These are phyloP conservation scores for Stenodera caucasica DNA, from an alignment of 2,888 invertebrate genomes.

Conservation along the genomic window DNA sequence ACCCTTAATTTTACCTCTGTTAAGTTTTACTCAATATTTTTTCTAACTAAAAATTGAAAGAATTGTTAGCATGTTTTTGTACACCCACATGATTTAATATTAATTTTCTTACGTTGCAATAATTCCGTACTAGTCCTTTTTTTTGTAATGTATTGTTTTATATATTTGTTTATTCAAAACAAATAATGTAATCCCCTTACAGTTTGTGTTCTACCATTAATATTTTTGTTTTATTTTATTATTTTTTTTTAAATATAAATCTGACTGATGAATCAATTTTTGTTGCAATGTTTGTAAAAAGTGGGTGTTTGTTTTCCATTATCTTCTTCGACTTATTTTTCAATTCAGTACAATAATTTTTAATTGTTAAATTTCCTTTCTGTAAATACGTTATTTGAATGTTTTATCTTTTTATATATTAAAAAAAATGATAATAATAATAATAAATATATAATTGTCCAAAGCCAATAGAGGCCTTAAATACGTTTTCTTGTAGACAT, in stretches of 20 bases:
- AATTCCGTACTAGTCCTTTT: constrained; percentile 32
- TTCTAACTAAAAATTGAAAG: constrained; percentile 27
- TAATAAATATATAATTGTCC: constrained; percentile 42
- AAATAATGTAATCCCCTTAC: constrained; percentile 20
- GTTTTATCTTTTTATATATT: constrained; percentile 35
- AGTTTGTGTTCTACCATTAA: constrained; percentile 7
- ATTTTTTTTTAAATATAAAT: constrained; percentile 11
- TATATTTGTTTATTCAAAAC: not conserved
- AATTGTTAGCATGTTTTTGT: constrained; percentile 37
- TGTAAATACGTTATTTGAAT: constrained; percentile 46
- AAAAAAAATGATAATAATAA: constrained; percentile 1
- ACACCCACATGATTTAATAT: constrained; percentile 30
- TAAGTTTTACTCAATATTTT: constrained; percentile 41
- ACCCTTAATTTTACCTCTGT: constrained; percentile 9
- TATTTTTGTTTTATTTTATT: constrained; percentile 1
- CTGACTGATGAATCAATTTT: constrained; percentile 22
- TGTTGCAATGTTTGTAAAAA: constrained; percentile 21
- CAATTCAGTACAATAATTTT: constrained; percentile 26
- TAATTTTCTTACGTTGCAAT: constrained; percentile 30
- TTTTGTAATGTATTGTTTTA: constrained; percentile 1
- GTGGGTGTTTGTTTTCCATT: constrained; percentile 26
- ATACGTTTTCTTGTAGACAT: constrained; percentile 46
- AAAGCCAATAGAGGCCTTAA: constrained; percentile 54
- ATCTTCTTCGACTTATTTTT: not conserved
- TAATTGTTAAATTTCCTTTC: constrained; percentile 33